These are phyloP conservation scores for Pedionomus torquatus DNA, from an alignment of 2,113 vertebrate genomes.

Conservation along the genomic window DNA sequence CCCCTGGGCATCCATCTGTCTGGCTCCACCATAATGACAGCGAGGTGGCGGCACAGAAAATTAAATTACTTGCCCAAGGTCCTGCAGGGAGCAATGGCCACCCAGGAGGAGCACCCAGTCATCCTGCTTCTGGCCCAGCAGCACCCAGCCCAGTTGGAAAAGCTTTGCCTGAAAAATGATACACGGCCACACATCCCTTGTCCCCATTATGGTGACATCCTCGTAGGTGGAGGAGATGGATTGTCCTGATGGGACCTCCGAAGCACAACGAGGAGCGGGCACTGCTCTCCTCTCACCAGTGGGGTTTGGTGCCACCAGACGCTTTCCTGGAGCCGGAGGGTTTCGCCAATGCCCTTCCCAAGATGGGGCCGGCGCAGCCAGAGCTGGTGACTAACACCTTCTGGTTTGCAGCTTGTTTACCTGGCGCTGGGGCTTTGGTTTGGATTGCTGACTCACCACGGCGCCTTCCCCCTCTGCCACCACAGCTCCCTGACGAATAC, in stretches of 20 bases:
- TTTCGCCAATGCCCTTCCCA: neutral
- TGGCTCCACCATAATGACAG: slow-evolving; percentile 12
- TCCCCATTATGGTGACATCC: fast-evolving
- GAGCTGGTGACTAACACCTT: neutral
- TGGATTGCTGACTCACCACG: slow-evolving; percentile 15
- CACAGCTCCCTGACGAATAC: slow-evolving; percentile 29
- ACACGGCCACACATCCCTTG: fast-evolving
- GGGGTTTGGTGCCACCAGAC: neutral
- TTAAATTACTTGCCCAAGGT: neutral
- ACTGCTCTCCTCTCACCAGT: fast-evolving
- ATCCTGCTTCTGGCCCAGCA: neutral
- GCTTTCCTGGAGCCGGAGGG: neutral
- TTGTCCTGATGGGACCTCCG: neutral
- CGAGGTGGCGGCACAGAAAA: neutral
- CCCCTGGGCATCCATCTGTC: slow-evolving; percentile 20
- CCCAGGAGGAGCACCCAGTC: fast-evolving
- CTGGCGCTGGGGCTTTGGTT: neutral
- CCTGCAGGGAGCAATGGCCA: neutral
- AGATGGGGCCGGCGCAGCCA: neutral
- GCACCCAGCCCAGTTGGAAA: fast-evolving
- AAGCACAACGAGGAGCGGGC: fast-evolving
- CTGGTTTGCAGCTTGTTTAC: neutral
- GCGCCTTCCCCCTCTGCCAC: neutral
- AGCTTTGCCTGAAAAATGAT: neutral
- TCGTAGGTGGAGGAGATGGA: fast-evolving